Evolutionary conservation across 2,888 invertebrate genomes (phyloP), one percentile per base, ranked within the genome.

Genomic region (Endotricha flammealis): DNA sequence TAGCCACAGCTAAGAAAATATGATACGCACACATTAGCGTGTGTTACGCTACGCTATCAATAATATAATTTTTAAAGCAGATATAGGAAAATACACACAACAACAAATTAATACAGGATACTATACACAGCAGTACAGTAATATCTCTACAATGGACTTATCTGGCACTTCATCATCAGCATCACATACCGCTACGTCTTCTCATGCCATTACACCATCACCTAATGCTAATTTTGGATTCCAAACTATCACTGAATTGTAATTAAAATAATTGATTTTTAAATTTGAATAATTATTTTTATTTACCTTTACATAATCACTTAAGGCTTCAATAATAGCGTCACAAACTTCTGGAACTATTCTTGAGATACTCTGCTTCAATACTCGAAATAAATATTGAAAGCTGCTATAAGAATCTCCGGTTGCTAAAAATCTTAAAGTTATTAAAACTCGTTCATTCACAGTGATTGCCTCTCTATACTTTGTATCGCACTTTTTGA

Each of bases 381-480:
- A 40, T 36, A 40, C 32, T 29, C 29, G 24, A 27, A 40, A 40
- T 12, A 32, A 7, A 24, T 40, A 32, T 29, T 40, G 40, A 17
- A 40, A 27, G 30, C 40, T 36, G 9, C 7, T 30, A 12, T 36
- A 40, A 7, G 36, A 36, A 27, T 40, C 39, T 29, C 36, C 40
- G n/a, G 36, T 40, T 25, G 40, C 40, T 29, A 36, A 25, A 40
- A 33, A 41, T 28, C 38, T 28, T 9, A 41, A 29, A 16, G 41
- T 41, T 28, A 41, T 22, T 17, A 17, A 16, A 14, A 36, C 6
- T 24, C 31, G 12, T 31, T 36, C 36, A 4, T 25, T 35, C 16
- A 29, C 36, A 27, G 41, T 37, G 29, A 44, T 44, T 17, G 36
- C 43, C 10, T 43, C 32, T 38, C 43, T 24, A 38, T 24, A 45